These are phyloP conservation scores for Dryobota labecula DNA, from an alignment of 2,888 invertebrate genomes.

Conservation along the genomic window DNA sequence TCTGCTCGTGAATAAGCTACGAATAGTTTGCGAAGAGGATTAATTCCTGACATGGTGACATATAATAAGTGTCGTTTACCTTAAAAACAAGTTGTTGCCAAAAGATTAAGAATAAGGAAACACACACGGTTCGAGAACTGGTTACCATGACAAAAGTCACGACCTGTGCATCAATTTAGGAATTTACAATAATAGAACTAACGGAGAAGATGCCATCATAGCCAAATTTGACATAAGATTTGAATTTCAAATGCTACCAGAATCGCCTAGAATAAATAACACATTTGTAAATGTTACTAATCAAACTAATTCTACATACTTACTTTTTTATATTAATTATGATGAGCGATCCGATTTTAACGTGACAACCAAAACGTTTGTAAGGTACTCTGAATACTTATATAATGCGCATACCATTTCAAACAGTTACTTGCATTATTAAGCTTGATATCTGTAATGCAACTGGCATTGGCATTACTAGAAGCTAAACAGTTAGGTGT, in stretches of 20 bases:
- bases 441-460: constrained; percentile 54
- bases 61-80: constrained; percentile 10
- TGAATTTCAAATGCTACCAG: constrained; percentile 24
- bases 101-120: constrained; percentile 42
- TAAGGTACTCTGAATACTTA: background rate
- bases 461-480: constrained; percentile 68
- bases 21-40: constrained; percentile 15
- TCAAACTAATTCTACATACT: background rate
- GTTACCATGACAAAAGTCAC: constrained; percentile 38
- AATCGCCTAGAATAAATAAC: background rate
- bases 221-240: constrained; percentile 31
- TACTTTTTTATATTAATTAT: background rate
- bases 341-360: background rate
- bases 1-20: background rate
- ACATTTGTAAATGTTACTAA: constrained; percentile 10
- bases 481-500: constrained; percentile 68
- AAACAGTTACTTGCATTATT: constrained; percentile 54
- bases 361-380: background rate
- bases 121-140: constrained; percentile 34
- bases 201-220: constrained; percentile 35
- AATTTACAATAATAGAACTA: constrained; percentile 19
- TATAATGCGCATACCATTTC: constrained; percentile 37
- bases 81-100: constrained; percentile 19
- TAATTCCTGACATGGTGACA: constrained; percentile 15
- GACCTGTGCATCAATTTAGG: constrained; percentile 22